Evolutionary conservation across 2,888 invertebrate species (phyloP), one percentile per base, ranked within the genome.

Genomic region (Leptarthrus brevirostris): DNA sequence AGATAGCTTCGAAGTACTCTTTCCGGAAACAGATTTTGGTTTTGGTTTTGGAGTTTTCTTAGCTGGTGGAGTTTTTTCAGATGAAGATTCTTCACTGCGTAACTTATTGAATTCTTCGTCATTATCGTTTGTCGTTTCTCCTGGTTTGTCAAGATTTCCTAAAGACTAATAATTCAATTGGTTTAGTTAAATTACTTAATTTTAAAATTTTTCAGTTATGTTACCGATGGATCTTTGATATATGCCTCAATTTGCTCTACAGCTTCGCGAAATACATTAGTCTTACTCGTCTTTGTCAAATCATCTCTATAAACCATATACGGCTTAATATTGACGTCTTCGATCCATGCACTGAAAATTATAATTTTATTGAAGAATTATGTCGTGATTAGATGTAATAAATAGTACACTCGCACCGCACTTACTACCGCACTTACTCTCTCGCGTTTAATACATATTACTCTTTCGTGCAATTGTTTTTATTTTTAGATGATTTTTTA

Each of bases 291-390:
- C 82, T 92, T 92, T 71, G 89, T 87, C 74, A 94, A 87, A 80
- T 92, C 90, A 24, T 93, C 92, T 83, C 94, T 95, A 83, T 89
- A 91, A 76, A 92, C 90, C 12, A 89, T 88, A 83, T 95, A 97
- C 0, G 92, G 92, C 83, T 93, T 93, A 70, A 97, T 91, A 81
- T 92, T 91, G 77, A 89, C 88, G 78, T 93, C 92, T 81, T 95
- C 95, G 77, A 97, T 94, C 95, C 95, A 97, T 4, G 94, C 96
- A 86, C 94, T 95, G 86, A 71, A 83, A 82, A 52, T 72, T 12
- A n/a, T n/a, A n/a, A n/a, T n/a, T n/a, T n/a, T n/a, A n/a, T n/a
- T n/a, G n/a, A n/a, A n/a, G n/a, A n/a, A n/a, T n/a, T n/a, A n/a
- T n/a, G n/a, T n/a, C n/a, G n/a, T n/a, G n/a, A n/a, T n/a, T n/a